Evolutionary conservation across 2,113 vertebrate genomes (phyloP).

Genomic region (Astur gentilis): DNA sequence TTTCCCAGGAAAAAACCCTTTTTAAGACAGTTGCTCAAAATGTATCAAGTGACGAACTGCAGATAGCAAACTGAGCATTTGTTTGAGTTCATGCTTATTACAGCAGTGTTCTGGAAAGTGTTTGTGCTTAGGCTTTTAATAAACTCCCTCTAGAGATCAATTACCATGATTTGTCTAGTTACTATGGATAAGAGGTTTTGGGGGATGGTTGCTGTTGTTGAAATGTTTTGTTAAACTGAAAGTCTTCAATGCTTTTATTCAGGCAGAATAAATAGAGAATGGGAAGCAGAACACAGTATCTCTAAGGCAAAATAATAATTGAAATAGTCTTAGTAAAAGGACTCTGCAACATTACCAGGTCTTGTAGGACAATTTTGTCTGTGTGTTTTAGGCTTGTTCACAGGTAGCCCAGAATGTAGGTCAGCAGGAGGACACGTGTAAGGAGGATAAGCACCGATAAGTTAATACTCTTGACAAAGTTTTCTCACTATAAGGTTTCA

Average conservation of each 20-base stretch:
- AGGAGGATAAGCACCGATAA: slow-evolving; percentile 3
- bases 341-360: background rate
- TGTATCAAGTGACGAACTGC: slow-evolving; percentile 60
- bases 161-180: slow-evolving; percentile 71
- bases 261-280: background rate
- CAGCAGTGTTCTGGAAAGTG: slow-evolving; percentile 64
- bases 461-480: slow-evolving; percentile 54
- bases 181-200: slow-evolving; percentile 53
- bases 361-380: background rate
- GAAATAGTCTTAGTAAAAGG: background rate
- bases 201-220: slow-evolving; percentile 52
- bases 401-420: slow-evolving; percentile 60
- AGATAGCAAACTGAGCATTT: slow-evolving; percentile 67
- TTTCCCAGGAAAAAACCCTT: slow-evolving; percentile 54
- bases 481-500: slow-evolving; percentile 64
- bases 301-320: background rate
- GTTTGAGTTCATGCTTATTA: slow-evolving; percentile 68
- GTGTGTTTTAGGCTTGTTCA: slow-evolving; percentile 17
- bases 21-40: slow-evolving; percentile 60
- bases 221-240: slow-evolving; percentile 51
- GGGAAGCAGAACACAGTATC: background rate
- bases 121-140: slow-evolving; percentile 70
- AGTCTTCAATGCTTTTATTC: slow-evolving; percentile 7
- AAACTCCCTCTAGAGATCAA: slow-evolving; percentile 73
- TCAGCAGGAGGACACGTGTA: background rate